These are phyloP conservation scores for Myotis pilosus DNA, from an alignment of 2,797 vertebrate species.

Conservation along the genomic window DNA sequence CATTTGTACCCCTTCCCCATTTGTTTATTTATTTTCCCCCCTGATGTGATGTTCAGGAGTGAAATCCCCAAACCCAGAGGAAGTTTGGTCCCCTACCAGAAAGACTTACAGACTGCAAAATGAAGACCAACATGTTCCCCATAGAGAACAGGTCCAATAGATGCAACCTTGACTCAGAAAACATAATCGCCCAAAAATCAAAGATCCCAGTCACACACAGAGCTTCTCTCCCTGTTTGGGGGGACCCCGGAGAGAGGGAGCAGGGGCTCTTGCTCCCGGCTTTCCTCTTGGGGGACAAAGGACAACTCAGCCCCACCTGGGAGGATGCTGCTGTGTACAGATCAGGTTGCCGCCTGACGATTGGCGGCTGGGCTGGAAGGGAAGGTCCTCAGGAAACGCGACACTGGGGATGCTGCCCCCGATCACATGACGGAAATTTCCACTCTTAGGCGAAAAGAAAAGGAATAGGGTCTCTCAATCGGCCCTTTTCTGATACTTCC, in stretches of 20 bases:
- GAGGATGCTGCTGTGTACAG: constrained; percentile 66
- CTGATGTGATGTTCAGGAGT: background rate
- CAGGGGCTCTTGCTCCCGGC: background rate
- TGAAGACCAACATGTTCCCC: background rate
- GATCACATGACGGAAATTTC: constrained; percentile 82
- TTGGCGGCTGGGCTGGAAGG: constrained; percentile 73
- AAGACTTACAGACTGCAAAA: background rate
- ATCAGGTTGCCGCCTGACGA: constrained; percentile 74
- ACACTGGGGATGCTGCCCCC: constrained; percentile 79
- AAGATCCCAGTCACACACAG: background rate
- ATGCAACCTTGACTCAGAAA: background rate
- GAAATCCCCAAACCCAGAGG: background rate
- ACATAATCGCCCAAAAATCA: background rate
- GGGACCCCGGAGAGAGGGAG: background rate
- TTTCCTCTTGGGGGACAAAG: background rate
- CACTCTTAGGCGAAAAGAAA: constrained; percentile 73
- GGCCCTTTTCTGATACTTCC: background rate
- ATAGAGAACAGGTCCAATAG: background rate
- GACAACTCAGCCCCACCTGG: constrained; percentile 68
- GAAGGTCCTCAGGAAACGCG: constrained; percentile 76
- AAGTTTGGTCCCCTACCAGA: background rate
- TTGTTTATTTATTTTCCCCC: background rate
- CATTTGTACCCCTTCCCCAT: background rate
- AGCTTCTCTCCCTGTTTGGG: background rate
- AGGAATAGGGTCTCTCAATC: constrained; percentile 63